Base-by-base conservation (phyloP, 2,797 vertebrate species). In the Peromyscus nudipes region DNA sequence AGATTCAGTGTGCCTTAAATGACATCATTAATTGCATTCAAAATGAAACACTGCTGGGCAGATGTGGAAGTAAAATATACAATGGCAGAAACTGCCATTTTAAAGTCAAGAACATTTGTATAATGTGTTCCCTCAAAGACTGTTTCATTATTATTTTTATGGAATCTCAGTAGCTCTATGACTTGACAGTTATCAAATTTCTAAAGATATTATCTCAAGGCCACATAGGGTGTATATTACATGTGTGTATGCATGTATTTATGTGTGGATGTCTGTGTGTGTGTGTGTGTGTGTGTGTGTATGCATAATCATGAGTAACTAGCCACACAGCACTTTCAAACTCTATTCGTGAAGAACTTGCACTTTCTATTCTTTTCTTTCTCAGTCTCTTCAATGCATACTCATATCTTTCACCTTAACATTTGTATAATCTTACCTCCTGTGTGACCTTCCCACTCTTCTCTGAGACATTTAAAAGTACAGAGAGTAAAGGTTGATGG, bases 291-390 rank as follows among this genome's bases (percentile, higher is more conserved):
- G 43, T 25, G 7, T 69, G 9, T 21, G 0, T 43, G 7, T 12
- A 3, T 16, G 31, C 5, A 73, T 34, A 37, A 19, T 81, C 12
- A 12, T 16, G 10, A 71, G 25, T 10, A 73, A 80, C 5, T 89
- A 9, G 13, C 43, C 5, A 29, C 29, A 81, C 1, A 67, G 25
- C 19, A 46, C 14, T 55, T 43, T 95, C 73, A 34, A 77, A 19
- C 3, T 43, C 2, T 10, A 31, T 7, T 69, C 7, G 71, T 3
- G 57, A n/a, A 5, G 0, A 52, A 13, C 6, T 3, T 8, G 5
- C 34, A 31, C 27, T 71, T 88, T 60, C 49, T 62, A 0, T 19
- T 13, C 0, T 10, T n/a, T 64, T 79, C 84, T 52, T 17, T 2
- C 14, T 92, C 52, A 9, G 9, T 49, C 81, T 92, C 19, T 62